Percentiles rank a stretch among this genome's conserved stretches.
Conservation (phyloP, 64 coral and sea anemone species). For the Stichodactyla mertensii region DNA sequence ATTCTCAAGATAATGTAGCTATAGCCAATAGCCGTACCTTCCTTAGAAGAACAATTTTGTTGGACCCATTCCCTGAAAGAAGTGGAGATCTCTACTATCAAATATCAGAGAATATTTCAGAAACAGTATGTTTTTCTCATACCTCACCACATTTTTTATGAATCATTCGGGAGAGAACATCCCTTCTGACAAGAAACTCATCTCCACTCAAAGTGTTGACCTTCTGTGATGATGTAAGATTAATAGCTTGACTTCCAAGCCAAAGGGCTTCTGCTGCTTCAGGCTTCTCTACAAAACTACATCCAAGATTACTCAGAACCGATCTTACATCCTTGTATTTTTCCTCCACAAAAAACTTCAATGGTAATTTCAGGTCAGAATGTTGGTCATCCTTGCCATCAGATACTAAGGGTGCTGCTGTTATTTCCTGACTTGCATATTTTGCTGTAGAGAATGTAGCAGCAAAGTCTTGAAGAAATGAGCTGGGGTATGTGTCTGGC, state of each 20-base stretch:
- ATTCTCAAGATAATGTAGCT: no score
- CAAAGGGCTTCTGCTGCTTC: conserved; percentile 72
- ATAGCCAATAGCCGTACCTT: no score
- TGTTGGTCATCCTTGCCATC: not conserved
- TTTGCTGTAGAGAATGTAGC: not conserved
- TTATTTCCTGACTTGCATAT: conserved; percentile 8
- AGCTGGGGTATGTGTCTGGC: conserved; percentile 39
- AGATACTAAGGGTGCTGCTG: not conserved
- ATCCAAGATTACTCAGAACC: conserved; percentile 53
- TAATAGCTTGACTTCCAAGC: conserved; percentile 19
- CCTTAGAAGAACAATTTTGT: no score
- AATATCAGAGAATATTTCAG: not conserved
- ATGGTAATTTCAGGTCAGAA: conserved; percentile 12
- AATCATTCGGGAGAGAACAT: conserved; percentile 41
- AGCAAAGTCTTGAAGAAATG: conserved; percentile 49
- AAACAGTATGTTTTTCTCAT: not conserved
- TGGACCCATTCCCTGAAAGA: no score
- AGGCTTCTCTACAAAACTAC: conserved; percentile 41
- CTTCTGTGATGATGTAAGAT: conserved; percentile 18
- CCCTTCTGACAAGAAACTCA: conserved; percentile 46
- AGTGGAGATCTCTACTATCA: no score
- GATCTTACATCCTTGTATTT: conserved; percentile 13
- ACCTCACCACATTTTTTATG: conserved; percentile 49
- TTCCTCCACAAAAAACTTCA: conserved; percentile 63
- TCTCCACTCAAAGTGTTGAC: conserved; percentile 60